Base-by-base conservation (phyloP, 2,797 vertebrate genomes). In the Typhlichthys eigenmanni region DNA sequence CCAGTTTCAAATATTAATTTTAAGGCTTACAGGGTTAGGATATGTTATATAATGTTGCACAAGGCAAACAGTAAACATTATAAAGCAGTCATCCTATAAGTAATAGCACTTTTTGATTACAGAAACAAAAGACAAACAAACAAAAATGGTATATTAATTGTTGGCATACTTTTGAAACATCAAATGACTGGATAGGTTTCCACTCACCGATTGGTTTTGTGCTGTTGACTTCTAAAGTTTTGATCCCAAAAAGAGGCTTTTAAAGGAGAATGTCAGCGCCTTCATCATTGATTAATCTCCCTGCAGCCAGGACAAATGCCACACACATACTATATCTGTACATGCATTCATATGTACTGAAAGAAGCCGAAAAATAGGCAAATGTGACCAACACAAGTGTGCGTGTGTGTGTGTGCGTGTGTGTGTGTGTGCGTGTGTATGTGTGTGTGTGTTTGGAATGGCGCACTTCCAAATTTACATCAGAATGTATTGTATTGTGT, bases 271-370 rank as follows among this genome's bases (percentile, higher is more conserved):
- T 49, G 50, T 0, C 14, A 51, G 17, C 43, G 43, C 49, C 66
- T 63, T 68, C 79, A 54, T 81, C 82, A 86, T 55, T 60, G 52
- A 34, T 71, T 66, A 55, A n/a, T 53, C 64, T 83, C 71, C 72
- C 80, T 73, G 64, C 75, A 56, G 66, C 81, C 75, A 84, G 61
- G 66, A 76, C 80, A 71, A 52, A 64, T 48, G 58, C 49, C 50
- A 29, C 45, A 50, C 49, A 67, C 24, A 29, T 29, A 29, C 24
- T 29, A 29, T 4, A 29, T 50, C 55, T 45, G n/a, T 29, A 19
- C 34, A 46, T 16, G 24, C 57, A 32, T 32, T n/a, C 43, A 48
- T 16, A 58, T 58, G 6, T 48, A 24, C 11, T 34, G 24, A n/a
- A 49, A 1, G 24, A 29, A 29, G 24, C 54, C 2, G 34, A 47